These are phyloP conservation scores for zebrafish (Danio rerio) DNA, from an alignment of 2,113 vertebrate genomes.

Conservation along the genomic window DNA sequence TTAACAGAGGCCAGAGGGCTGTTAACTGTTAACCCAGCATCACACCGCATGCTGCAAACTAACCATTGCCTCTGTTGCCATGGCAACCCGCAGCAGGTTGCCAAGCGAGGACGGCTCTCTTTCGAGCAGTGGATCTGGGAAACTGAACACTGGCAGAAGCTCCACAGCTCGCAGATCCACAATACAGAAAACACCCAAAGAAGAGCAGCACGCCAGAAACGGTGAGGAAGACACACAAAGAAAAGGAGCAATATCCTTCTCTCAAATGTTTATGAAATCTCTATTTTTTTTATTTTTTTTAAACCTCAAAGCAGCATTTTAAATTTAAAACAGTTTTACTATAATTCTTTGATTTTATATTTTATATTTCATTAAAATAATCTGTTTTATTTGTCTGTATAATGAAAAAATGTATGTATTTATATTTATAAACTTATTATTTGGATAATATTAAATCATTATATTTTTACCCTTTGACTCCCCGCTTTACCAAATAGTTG, in stretches of 20 bases:
- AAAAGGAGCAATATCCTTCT: neutral
- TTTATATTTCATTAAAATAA: no score
- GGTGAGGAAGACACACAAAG: constrained; percentile 44
- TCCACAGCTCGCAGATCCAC: constrained; percentile 85
- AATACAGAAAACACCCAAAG: constrained; percentile 79
- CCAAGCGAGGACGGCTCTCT: constrained; percentile 93
- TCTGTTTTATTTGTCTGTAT: no score
- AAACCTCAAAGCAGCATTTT: no score
- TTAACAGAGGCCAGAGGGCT: constrained; percentile 49
- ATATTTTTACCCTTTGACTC: no score
- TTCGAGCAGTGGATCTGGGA: constrained; percentile 91
- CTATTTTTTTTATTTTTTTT: no score
- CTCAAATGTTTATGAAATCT: no score
- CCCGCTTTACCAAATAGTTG: no score
- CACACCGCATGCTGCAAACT: constrained; percentile 41
- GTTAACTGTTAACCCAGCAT: constrained; percentile 42
- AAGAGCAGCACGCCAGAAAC: constrained; percentile 55
- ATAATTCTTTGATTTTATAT: no score
- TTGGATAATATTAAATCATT: no score
- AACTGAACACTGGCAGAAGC: constrained; percentile 87
- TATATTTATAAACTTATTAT: no score
- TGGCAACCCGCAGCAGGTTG: constrained; percentile 92
- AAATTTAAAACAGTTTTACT: no score
- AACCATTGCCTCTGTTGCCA: constrained; percentile 85
- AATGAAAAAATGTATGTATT: no score